A percentile compares a stretch with the other conserved stretches of the same genome.
These are phyloP conservation scores for Alentia gelatinosa DNA, from an alignment of 2,888 invertebrate species.

Conservation along the genomic window DNA sequence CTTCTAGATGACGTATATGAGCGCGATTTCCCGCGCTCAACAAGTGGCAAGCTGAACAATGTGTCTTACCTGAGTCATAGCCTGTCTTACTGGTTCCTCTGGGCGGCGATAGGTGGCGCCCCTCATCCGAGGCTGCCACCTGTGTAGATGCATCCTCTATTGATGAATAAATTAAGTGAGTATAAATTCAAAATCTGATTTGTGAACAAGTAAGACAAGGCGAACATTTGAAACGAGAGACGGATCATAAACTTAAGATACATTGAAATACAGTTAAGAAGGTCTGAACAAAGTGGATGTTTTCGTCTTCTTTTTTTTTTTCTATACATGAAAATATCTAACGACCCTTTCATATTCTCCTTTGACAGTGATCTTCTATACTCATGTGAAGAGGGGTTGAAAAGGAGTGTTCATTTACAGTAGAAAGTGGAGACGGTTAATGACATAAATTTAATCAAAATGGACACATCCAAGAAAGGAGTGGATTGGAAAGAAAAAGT, in stretches of 20 bases:
- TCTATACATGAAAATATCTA: no score
- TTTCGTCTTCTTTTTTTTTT: no score
- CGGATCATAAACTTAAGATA: background rate
- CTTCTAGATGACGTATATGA: background rate
- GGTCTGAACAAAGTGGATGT: no score
- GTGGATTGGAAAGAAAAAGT: no score
- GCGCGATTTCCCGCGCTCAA: background rate
- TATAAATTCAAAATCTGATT: background rate
- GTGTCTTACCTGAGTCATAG: background rate
- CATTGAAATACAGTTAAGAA: no score
- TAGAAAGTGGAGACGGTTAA: no score
- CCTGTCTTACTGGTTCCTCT: background rate
- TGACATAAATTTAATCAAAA: no score
- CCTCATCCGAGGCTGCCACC: background rate
- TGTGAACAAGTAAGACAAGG: background rate
- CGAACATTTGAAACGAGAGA: background rate
- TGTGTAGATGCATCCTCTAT: background rate
- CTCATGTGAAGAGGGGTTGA: no score
- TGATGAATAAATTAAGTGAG: background rate
- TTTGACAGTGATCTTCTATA: no score
- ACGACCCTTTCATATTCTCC: no score
- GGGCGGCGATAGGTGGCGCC: background rate
- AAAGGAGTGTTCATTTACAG: no score
- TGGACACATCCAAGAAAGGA: no score
- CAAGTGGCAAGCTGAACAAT: background rate